A percentile compares a stretch with the other conserved stretches of the same genome.
Evolutionary conservation across 2,797 vertebrate species (phyloP).

Genomic region (Peromyscus melanophrys): DNA sequence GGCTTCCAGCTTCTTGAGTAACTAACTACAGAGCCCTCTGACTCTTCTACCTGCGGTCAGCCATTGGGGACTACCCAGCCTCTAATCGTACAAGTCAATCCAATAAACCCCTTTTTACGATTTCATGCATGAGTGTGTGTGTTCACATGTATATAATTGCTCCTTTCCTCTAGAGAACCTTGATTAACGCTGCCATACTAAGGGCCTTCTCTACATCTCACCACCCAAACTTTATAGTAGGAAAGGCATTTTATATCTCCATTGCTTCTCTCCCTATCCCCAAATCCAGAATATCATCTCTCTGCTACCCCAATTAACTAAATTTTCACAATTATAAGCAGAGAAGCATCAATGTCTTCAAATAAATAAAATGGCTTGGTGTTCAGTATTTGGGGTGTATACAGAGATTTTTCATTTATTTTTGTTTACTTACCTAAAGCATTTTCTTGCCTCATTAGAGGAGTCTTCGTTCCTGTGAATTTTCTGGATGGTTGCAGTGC

Average conservation of each 20-base stretch:
- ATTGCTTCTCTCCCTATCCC: neutral
- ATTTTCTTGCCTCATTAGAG: neutral
- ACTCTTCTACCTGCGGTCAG: neutral
- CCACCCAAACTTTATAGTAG: neutral
- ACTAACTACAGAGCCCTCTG: neutral
- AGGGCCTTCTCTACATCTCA: neutral
- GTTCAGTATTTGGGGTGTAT: neutral
- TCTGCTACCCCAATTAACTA: neutral
- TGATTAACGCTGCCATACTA: neutral
- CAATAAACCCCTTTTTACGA: neutral
- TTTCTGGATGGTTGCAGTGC: neutral
- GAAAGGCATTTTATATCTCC: neutral
- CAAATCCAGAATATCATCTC: neutral
- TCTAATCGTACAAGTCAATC: neutral
- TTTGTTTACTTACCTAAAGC: neutral
- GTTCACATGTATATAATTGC: too few species aligned
- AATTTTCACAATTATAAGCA: neutral
- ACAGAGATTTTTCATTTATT: neutral
- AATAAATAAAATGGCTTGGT: neutral
- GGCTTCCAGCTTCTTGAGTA: neutral
- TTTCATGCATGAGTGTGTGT: neutral
- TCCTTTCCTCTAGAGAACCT: neutral
- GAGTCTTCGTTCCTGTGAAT: neutral
- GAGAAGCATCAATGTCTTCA: neutral
- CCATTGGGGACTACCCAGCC: neutral